phyloP scores from a whole-genome alignment of 2,888 invertebrate genomes.

The Cyclophora punctaria region DNA sequence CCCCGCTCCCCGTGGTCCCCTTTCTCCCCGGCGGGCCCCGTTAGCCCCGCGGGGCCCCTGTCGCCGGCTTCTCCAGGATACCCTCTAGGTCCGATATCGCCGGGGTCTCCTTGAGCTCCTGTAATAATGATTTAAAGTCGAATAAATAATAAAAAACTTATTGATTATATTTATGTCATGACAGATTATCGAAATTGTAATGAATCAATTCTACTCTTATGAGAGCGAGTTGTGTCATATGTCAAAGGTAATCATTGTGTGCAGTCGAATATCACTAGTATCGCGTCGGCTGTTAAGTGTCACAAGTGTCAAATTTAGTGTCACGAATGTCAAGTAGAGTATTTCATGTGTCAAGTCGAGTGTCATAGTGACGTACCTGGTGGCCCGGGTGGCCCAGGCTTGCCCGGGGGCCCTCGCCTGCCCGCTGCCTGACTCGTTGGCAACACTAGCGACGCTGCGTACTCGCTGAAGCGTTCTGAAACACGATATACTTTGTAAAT shows the following conservation, averaged over 20 bases:
- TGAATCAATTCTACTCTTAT: too few species aligned
- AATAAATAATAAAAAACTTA: background rate
- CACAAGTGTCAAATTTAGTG: too few species aligned
- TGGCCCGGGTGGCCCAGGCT: slow-evolving; percentile 80
- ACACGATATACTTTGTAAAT: background rate
- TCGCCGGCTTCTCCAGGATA: slow-evolving; percentile 82
- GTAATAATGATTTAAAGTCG: slow-evolving; percentile 10
- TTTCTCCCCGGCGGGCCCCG: slow-evolving; percentile 78
- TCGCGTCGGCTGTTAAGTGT: too few species aligned
- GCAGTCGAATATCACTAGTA: too few species aligned
- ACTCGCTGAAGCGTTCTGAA: slow-evolving; percentile 83
- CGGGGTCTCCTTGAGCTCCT: slow-evolving; percentile 80
- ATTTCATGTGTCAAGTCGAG: too few species aligned
- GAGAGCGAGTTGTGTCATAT: too few species aligned
- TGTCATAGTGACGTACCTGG: slow-evolving; percentile 70
- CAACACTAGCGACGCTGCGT: slow-evolving; percentile 76
- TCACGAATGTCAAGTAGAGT: too few species aligned
- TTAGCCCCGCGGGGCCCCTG: slow-evolving; percentile 79
- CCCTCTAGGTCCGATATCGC: slow-evolving; percentile 79
- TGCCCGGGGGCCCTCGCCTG: slow-evolving; percentile 81
- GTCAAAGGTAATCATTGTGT: too few species aligned
- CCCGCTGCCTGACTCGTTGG: slow-evolving; percentile 77
- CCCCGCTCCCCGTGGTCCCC: slow-evolving; percentile 85
- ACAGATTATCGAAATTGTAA: too few species aligned
- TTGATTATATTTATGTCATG: too few species aligned